These are phyloP conservation scores for Listrodromus nycthemerus DNA, from an alignment of 2,888 invertebrate genomes.

Conservation along the genomic window DNA sequence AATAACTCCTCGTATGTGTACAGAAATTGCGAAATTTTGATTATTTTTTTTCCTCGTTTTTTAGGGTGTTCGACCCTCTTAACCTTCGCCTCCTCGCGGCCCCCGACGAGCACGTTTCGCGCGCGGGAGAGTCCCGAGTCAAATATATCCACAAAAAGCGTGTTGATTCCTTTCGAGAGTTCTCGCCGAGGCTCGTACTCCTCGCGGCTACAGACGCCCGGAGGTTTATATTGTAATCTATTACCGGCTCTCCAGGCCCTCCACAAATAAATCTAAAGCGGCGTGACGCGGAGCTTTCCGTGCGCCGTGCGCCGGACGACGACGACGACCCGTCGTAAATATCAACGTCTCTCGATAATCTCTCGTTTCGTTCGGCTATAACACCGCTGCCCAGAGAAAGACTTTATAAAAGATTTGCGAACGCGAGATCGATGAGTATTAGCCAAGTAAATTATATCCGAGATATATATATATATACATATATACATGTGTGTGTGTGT, in stretches of 20 bases:
- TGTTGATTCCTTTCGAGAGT: slow-evolving; percentile 38
- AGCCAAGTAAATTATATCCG: slow-evolving; percentile 5
- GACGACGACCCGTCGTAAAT: slow-evolving; percentile 44
- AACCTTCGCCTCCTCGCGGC: background rate
- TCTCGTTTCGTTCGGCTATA: slow-evolving; percentile 28
- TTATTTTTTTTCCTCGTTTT: background rate
- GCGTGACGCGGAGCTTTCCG: slow-evolving; percentile 36
- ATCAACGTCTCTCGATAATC: slow-evolving; percentile 47
- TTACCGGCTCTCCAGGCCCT: slow-evolving; percentile 73
- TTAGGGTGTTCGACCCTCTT: slow-evolving; percentile 15
- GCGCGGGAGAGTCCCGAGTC: slow-evolving; percentile 36
- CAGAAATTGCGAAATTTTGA: slow-evolving; percentile 5
- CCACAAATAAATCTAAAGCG: slow-evolving; percentile 74
- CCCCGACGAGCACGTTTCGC: slow-evolving; percentile 39
- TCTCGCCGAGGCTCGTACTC: slow-evolving; percentile 25
- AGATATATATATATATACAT: background rate
- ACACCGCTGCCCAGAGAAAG: slow-evolving; percentile 9
- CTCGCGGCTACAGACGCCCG: slow-evolving; percentile 38
- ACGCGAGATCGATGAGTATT: slow-evolving; percentile 20
- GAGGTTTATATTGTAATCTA: slow-evolving; percentile 78
- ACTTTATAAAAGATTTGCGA: slow-evolving; percentile 11
- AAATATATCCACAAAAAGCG: slow-evolving; percentile 47
- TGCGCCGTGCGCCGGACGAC: slow-evolving; percentile 19
- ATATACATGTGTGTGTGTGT: too few relatives aligned
- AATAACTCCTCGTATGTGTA: slow-evolving; percentile 8